phyloP scores from a whole-genome alignment of 2,113 vertebrate species.

The Rhinolophus ferrumequinum region DNA sequence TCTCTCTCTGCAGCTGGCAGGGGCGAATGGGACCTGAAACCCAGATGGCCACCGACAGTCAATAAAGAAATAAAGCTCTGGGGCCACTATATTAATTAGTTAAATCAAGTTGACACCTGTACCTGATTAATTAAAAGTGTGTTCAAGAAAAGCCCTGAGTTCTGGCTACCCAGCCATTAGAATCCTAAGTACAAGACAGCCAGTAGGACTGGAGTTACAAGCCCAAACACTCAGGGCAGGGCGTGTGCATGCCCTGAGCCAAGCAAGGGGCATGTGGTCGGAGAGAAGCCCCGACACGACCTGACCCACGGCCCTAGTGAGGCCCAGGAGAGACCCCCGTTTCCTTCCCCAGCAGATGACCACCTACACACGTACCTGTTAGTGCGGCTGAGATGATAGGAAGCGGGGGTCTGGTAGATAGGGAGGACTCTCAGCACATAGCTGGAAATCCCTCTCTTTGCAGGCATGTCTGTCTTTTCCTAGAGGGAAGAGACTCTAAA shows the following conservation, averaged over 20 bases:
- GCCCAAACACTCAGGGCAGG: too few species aligned
- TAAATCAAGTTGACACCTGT: not conserved
- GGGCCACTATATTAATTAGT: rapidly evolving
- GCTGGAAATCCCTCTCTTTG: not conserved
- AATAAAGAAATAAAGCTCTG: too few species aligned
- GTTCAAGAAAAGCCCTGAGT: not conserved
- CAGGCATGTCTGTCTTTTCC: rapidly evolving
- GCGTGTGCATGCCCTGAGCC: too few species aligned
- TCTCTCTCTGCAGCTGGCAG: rapidly evolving
- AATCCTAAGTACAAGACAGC: not conserved
- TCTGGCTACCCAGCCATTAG: not conserved
- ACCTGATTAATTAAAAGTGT: too few species aligned
- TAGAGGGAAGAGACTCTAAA: not conserved
- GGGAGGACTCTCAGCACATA: rapidly evolving
- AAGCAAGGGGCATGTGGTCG: too few species aligned
- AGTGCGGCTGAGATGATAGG: not conserved
- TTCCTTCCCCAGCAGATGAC: too few species aligned
- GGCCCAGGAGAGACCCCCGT: not conserved
- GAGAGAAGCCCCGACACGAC: not conserved
- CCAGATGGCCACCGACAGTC: not conserved
- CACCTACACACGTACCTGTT: too few species aligned
- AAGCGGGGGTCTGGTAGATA: rapidly evolving
- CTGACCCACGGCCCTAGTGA: too few species aligned
- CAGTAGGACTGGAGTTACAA: rapidly evolving
- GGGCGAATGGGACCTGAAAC: not conserved